Base-by-base conservation (phyloP, 2,888 invertebrate species). In the Aporophyla nigra region DNA sequence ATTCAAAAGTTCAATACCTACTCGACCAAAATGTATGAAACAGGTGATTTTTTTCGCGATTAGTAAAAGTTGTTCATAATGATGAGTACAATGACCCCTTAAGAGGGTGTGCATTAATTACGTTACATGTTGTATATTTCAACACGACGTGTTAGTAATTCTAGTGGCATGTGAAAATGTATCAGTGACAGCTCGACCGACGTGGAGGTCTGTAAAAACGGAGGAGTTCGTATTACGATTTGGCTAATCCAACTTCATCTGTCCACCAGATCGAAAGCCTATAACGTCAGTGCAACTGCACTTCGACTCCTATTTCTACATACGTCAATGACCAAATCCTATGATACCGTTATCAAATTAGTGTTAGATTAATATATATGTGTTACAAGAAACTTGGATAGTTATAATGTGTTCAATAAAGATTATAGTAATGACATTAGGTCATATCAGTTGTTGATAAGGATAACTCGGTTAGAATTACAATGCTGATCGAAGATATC, bases 261-360 rank as follows among this genome's bases (percentile, higher is more conserved):
- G 16, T 12, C 1, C 2, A 53, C 3, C 2, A 74, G 9, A 46
- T 19, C 16, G 6, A 10, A 71, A 33, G 9, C 1, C 12, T 56
- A 33, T 33, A 24, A 53, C 0, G 7, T 51, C 9, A 80, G 71
- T 78, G 43, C 43, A 76, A 54, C 6, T 66, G 65, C 5, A 79
- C 49, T 53, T 24, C 0, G 21, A 62, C 10, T 19, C 21, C 14
- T 2, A 27, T 49, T 67, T 78, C 56, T 46, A 51, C 14, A 46
- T 51, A 77, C 83, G 71, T 80, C 54, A 71, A 49, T 43, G 19
- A 33, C n/a, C 33, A 54, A 63, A 80, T 69, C 65, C 49, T 2
- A 49, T 49, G 77, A 76, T 76, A 80, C 4, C 58, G 9, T 10
- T 77, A 72, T 83, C 68, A 77, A 51, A 63, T 71, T 68, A 46